Percentiles rank a stretch among this genome's conserved stretches.
phyloP scores from a whole-genome alignment of 2,797 vertebrate species.

The Enteromius paludinosus region DNA sequence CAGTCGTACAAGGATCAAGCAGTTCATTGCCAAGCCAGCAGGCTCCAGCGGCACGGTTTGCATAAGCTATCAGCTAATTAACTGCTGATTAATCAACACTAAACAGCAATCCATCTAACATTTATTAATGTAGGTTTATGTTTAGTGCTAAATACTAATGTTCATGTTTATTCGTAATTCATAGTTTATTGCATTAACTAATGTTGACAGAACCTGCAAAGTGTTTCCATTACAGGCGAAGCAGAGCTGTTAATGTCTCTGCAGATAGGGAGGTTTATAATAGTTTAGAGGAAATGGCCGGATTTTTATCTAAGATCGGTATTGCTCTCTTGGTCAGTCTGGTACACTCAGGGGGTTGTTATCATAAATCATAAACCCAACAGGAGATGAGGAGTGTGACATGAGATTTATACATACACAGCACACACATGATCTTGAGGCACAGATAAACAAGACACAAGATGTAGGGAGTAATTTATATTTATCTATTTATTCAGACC shows the following conservation, averaged over 20 bases:
- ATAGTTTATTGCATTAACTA: background rate
- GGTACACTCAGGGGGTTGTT: background rate
- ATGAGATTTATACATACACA: background rate
- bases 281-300: background rate
- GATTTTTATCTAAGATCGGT: background rate
- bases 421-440: background rate
- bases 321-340: background rate
- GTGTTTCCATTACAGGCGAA: background rate
- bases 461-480: background rate
- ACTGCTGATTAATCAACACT: background rate
- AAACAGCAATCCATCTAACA: background rate
- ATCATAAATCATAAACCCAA: background rate
- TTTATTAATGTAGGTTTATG: background rate
- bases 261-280: background rate
- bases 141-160: background rate
- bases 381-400: background rate
- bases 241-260: background rate
- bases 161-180: background rate
- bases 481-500: background rate
- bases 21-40: background rate
- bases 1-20: background rate
- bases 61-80: background rate
- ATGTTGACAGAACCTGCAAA: background rate
- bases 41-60: background rate
- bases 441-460: conserved; percentile 6